phyloP scores from a whole-genome alignment of 2,797 vertebrate species.

The Semotilus atromaculatus region DNA sequence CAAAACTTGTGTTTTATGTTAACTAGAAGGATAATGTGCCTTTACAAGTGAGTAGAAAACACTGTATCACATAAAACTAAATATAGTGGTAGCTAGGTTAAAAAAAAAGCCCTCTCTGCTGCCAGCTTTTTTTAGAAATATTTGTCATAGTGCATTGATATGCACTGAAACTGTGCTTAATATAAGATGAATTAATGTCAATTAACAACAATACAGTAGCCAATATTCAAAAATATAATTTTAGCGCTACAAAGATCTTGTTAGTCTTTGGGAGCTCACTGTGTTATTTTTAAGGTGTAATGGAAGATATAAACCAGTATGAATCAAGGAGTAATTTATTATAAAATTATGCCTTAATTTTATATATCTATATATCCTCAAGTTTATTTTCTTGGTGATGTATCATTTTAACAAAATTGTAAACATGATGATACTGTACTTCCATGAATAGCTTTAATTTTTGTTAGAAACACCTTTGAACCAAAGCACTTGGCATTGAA shows the following conservation, averaged over 20 bases:
- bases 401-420: constrained; percentile 36
- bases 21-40: constrained; percentile 21
- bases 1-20: background rate
- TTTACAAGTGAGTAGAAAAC: constrained; percentile 11
- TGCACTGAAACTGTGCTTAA: background rate
- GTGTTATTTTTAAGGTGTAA: constrained; percentile 17
- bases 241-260: constrained; percentile 27
- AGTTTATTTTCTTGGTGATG: background rate
- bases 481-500: constrained; percentile 29
- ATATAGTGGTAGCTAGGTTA: background rate
- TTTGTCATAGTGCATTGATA: background rate
- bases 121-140: background rate
- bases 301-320: constrained; percentile 9
- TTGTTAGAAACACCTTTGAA: background rate
- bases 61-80: constrained; percentile 19
- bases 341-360: background rate
- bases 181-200: background rate
- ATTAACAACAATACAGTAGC: background rate
- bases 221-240: background rate
- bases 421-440: background rate
- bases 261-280: background rate
- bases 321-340: constrained; percentile 1
- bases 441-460: constrained; percentile 14
- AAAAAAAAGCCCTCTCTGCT: constrained; percentile 2
- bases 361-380: background rate